Evolutionary conservation across 2,113 vertebrate genomes (phyloP), one percentile per base, ranked within the genome.

Genomic region (Scomber japonicus): DNA sequence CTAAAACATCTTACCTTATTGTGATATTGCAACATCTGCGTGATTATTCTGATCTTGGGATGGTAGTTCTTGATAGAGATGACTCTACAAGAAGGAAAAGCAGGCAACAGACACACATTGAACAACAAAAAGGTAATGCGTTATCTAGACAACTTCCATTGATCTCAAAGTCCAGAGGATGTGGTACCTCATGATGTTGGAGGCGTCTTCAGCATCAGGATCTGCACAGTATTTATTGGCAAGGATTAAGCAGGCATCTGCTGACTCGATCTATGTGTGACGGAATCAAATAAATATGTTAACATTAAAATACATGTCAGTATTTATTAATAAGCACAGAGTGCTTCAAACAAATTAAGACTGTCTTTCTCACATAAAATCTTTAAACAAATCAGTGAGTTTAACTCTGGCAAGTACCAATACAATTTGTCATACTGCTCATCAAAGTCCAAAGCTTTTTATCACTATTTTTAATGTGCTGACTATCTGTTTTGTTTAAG

Each of bases 11-110:
- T 91, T 95, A 99, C 98, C 98, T 99, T 99, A 87, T 99, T 99
- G 94, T 99, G 98, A 93, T 99, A 99, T 88, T 99, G 98, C 87
- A 99, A 94, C 98, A 99, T 99, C 93, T 99, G 98, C 88, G 98
- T 99, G 77, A 99, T 99, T 90, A 99, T 99, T 95, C 98, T 95
- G 93, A 99, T 99, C 94, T 98, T 99, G 68, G 98, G 98, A 80
- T 98, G 97, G 81, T 99, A 99, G 93, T 99, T 99, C 94, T 99
- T 99, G 93, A 99, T 99, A 30, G 98, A 99, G 93, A 99, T 99
- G 48, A 99, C 98, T 94, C 98, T 99, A 75, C 54, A 92, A 89
- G 81, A 71, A 40, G 67, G 65, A 88, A 81, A 59, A 49, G 59
- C 27, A 69, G 11, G 1, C 14, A 5, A n/a, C 9, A 60, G 40